Conservation (phyloP, 2,888 invertebrate species). For the Podotricha telesiphe region DNA sequence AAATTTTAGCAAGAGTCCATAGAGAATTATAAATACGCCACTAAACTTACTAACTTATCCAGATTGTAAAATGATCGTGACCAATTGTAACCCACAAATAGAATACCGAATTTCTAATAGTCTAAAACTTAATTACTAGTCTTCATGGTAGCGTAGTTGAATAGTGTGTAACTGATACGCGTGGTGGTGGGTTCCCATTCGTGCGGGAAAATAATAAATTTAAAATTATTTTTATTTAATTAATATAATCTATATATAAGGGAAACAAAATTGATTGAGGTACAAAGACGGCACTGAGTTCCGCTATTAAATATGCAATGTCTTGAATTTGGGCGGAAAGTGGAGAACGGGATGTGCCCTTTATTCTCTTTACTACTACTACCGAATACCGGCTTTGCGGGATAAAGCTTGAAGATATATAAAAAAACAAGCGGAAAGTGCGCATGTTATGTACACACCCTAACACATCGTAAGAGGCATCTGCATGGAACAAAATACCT, state of each 20-base stretch:
- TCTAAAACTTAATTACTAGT: slow-evolving; percentile 11
- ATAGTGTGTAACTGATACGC: not conserved
- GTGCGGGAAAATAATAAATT: too few species aligned
- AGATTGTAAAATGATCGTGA: slow-evolving; percentile 31
- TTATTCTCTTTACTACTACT: too few species aligned
- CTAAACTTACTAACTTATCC: slow-evolving; percentile 42
- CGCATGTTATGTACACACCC: slow-evolving; percentile 18
- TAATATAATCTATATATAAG: too few species aligned
- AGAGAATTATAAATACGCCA: slow-evolving; percentile 45
- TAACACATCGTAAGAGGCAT: slow-evolving; percentile 25
- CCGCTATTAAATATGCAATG: too few species aligned
- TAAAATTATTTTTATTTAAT: too few species aligned
- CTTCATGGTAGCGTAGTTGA: not conserved
- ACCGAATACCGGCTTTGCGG: too few species aligned
- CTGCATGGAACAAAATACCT: slow-evolving; percentile 33
- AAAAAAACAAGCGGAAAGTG: too few species aligned
- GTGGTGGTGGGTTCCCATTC: not conserved
- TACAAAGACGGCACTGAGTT: too few species aligned
- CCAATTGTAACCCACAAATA: slow-evolving; percentile 27
- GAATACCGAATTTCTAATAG: slow-evolving; percentile 17
- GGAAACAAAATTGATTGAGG: too few species aligned
- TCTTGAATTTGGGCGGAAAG: too few species aligned
- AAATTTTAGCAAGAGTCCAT: slow-evolving; percentile 34
- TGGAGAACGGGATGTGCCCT: too few species aligned
- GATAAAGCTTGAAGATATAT: too few species aligned